Percentiles rank a stretch among this genome's conserved stretches.
phyloP scores from a whole-genome alignment of 2,888 invertebrate species.

The Lasioglossum figueresi region DNA sequence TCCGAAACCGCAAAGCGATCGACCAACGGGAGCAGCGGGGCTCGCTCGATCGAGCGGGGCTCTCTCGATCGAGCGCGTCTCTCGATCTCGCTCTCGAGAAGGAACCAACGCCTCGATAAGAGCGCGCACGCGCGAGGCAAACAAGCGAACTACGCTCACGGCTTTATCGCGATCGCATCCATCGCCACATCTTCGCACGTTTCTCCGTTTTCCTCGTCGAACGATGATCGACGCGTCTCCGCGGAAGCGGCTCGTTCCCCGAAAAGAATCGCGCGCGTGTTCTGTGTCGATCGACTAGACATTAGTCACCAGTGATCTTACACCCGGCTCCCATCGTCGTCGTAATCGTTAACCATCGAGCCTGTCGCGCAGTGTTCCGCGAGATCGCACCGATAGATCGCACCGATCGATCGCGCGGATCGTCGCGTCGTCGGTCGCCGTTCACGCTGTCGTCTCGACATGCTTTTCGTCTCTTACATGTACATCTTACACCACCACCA shows the following conservation, averaged over 20 bases:
- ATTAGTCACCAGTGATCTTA: neutral
- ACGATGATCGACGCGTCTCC: neutral
- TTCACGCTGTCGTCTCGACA: neutral
- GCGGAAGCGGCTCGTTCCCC: neutral
- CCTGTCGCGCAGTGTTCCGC: too few relatives aligned
- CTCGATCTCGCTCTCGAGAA: neutral
- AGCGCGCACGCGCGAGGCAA: constrained; percentile 5
- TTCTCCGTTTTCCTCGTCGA: neutral
- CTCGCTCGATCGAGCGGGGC: neutral
- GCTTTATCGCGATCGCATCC: constrained; percentile 42
- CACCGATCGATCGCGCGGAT: too few relatives aligned
- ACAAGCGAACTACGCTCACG: neutral
- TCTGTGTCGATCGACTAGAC: neutral
- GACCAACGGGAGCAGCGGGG: neutral
- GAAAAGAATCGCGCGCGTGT: neutral
- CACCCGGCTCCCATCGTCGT: neutral
- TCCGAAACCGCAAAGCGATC: neutral
- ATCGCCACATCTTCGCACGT: constrained; percentile 16
- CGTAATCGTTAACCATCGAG: neutral
- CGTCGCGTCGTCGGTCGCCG: neutral
- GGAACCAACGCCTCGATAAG: constrained; percentile 37
- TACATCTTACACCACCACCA: neutral
- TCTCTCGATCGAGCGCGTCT: neutral
- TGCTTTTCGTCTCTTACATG: neutral
- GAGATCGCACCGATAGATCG: too few relatives aligned